phyloP scores from a whole-genome alignment of 2,888 invertebrate species.

The Thymelicus lineola region DNA sequence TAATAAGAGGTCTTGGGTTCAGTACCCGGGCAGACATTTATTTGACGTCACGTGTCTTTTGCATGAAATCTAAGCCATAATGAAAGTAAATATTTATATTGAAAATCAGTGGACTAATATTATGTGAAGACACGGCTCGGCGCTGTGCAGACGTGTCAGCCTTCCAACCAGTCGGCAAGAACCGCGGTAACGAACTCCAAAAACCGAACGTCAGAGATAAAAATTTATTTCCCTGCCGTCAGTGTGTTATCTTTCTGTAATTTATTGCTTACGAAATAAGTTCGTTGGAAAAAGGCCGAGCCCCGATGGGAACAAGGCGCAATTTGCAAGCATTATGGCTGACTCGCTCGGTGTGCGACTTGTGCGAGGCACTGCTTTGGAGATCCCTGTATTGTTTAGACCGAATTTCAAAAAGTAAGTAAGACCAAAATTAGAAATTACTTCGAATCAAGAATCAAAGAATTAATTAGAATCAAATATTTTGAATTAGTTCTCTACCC shows the following conservation, averaged over 20 bases:
- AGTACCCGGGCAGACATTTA: too few relatives aligned
- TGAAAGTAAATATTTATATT: too few relatives aligned
- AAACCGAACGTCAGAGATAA: slow-evolving; percentile 57
- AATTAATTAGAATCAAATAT: too few relatives aligned
- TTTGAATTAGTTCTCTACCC: too few relatives aligned
- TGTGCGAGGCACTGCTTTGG: slow-evolving; percentile 34
- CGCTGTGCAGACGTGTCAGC: background rate
- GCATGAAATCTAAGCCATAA: too few relatives aligned
- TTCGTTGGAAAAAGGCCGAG: slow-evolving; percentile 56
- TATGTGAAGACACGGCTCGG: background rate
- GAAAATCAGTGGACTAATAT: too few relatives aligned
- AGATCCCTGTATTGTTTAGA: background rate
- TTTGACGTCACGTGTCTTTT: too few relatives aligned
- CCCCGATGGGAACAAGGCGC: slow-evolving; percentile 47
- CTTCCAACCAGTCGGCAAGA: background rate
- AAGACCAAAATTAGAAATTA: too few relatives aligned
- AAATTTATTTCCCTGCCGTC: slow-evolving; percentile 58
- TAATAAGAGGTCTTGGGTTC: too few relatives aligned
- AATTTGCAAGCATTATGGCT: slow-evolving; percentile 69
- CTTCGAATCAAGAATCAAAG: too few relatives aligned
- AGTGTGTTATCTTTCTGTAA: slow-evolving; percentile 56
- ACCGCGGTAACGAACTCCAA: slow-evolving; percentile 44
- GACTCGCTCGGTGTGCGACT: slow-evolving; percentile 51
- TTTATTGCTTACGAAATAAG: slow-evolving; percentile 63
- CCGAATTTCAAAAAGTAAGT: too few relatives aligned